phyloP scores from a whole-genome alignment of 2,797 vertebrate genomes.

The Garrulus glandarius region DNA sequence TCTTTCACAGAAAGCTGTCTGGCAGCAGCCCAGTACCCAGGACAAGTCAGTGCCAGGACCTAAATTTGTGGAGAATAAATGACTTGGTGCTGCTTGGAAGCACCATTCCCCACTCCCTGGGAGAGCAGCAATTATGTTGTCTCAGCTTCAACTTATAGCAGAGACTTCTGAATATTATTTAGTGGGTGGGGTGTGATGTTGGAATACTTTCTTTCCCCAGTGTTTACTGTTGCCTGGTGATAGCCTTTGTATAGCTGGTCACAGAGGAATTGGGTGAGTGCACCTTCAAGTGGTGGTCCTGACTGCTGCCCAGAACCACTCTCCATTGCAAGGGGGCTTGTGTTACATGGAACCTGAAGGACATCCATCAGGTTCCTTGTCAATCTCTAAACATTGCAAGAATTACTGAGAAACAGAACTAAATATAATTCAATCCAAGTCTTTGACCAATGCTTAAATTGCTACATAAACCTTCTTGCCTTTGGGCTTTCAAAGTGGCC shows the following conservation, averaged over 20 bases:
- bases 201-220: not conserved
- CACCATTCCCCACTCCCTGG: not conserved
- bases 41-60: not conserved
- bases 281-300: not conserved
- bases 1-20: not conserved
- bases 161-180: not conserved
- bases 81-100: not conserved
- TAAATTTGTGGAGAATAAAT: not conserved
- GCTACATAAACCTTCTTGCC: not conserved
- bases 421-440: not conserved
- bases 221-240: not conserved
- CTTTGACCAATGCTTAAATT: not conserved
- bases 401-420: not conserved
- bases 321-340: not conserved
- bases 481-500: not conserved
- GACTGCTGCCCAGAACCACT: not conserved
- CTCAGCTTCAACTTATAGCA: not conserved
- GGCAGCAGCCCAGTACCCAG: not conserved
- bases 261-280: not conserved
- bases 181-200: not conserved
- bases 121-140: not conserved
- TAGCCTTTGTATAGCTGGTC: not conserved
- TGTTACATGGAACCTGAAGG: not conserved
- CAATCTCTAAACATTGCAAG: not conserved
- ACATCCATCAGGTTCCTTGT: not conserved